Evolutionary conservation across 2,113 vertebrate species (phyloP), one percentile per base, ranked within the genome.

Genomic region (Corynorhinus townsendii): DNA sequence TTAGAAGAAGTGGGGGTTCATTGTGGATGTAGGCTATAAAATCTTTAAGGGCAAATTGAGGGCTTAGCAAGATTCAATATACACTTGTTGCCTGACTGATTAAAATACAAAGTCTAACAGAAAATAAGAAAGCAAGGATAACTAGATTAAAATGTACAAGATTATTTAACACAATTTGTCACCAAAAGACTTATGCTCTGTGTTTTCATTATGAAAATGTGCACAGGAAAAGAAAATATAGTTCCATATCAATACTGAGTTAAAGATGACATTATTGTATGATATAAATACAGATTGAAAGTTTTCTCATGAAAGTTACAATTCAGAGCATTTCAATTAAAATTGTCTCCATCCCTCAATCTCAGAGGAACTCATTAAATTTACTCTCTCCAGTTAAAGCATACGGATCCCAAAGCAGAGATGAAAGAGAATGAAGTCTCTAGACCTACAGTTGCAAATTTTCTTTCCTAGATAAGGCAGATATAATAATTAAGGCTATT

Each of bases 321-420:
- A 24, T 82, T 85, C 35, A 49, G n/a, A 22, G 19, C 43, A 24
- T 11, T 88, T 86, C 19, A 68, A 75, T 93, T 93, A 96, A 89
- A 92, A 89, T 35, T 68, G 12, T 73, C 43, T 91, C 11, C 2
- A 28, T 45, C 45, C 10, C 30, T 77, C 12, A 43, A n/a, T 89
- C 89, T 89, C 90, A 85, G 75, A 86, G 30, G 79, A 91, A 83
- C 68, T 89, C 62, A 86, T 75, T 92, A 92, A 88, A 95, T 86
- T 86, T 87, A 95, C 19, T 90, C 76, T 86, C 35, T 86, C 15
- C 28, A 38, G 76, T 77, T 93, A 86, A 90, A 94, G 24, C 17
- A 71, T 83, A 82, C 1, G 73, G 30, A 72, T 89, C 54, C 47
- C 35, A 72, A 86, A 89, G 47, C 38, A 82, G 45, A 94, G 22